Evolutionary conservation across 2,113 vertebrate species (phyloP).

Genomic region (Xenopus tropicalis): UCB_Xtro_10.0 CM004452.2:42696001-42696500

Average conservation of each 20-base stretch:
- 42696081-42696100: too few species aligned
- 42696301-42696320: conserved; percentile 83
- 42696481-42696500: conserved; percentile 1
- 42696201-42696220: conserved; percentile 65
- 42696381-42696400: conserved; percentile 96
- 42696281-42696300: conserved; percentile 83
- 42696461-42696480: conserved; percentile 32
- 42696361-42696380: conserved; percentile 88
- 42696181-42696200: too few species aligned
- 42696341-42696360: conserved; percentile 87
- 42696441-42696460: conserved; percentile 93
- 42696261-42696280: conserved; percentile 81
- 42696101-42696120: too few species aligned
- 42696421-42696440: conserved; percentile 86
- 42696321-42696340: conserved; percentile 83
- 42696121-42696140: too few species aligned
- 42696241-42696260: conserved; percentile 93
- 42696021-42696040: too few species aligned
- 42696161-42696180: too few species aligned
- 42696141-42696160: too few species aligned
- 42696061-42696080: too few species aligned
- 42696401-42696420: conserved; percentile 92
- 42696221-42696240: conserved; percentile 86
- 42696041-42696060: too few species aligned
- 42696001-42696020: too few species aligned